Evolutionary conservation across 2,113 vertebrate species (phyloP).

Genomic region (Grammomys surdaster): DNA sequence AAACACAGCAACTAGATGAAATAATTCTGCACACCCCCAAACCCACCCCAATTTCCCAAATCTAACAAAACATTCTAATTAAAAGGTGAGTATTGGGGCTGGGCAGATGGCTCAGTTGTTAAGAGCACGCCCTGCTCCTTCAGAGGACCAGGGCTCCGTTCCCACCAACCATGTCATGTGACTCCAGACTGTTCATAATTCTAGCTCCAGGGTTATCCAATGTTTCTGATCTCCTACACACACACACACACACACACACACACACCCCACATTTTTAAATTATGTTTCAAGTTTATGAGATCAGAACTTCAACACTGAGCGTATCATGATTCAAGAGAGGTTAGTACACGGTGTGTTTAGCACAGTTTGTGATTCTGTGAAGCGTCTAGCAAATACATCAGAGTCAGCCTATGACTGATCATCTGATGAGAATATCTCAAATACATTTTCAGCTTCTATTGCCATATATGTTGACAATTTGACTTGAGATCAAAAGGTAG

Average conservation of each 20-base stretch:
- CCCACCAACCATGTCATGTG: not conserved
- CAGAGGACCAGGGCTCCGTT: not conserved
- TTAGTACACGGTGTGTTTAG: not conserved
- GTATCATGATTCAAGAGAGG: not conserved
- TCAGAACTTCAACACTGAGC: not conserved
- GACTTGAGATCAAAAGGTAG: not conserved
- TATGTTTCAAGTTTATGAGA: not conserved
- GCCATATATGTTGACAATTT: slow-evolving; percentile 1
- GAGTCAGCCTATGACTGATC: not conserved
- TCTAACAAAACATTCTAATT: not conserved
- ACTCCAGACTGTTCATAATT: not conserved
- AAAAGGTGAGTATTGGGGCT: not conserved
- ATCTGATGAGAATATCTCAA: not conserved
- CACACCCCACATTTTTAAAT: not conserved
- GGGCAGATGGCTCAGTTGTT: not conserved
- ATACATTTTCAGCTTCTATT: not conserved
- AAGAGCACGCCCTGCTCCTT: not conserved
- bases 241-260: not conserved
- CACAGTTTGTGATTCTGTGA: not conserved
- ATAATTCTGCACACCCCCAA: not conserved
- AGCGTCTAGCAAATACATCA: not conserved
- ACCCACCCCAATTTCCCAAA: not conserved
- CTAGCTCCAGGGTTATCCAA: not conserved
- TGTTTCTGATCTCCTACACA: not conserved
- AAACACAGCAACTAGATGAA: not conserved